Base-by-base conservation (phyloP, 2,888 invertebrate genomes). In the Philhelius pedissequus region DNA sequence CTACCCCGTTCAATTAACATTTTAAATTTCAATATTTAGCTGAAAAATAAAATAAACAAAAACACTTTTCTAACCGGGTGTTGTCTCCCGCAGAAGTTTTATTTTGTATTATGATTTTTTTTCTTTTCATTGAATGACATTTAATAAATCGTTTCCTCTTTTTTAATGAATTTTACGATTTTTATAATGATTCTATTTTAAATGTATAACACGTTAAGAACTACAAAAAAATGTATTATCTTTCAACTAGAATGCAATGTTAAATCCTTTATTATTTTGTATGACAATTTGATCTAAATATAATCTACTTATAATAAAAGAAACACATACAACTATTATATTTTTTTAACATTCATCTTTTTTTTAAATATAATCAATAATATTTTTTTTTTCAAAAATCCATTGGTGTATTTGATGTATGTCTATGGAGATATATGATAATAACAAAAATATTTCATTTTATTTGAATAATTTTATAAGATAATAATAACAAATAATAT, bases 161-260 rank as follows among this genome's bases (percentile, higher is more conserved):
- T 73, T 64, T 22, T 48, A 32, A 11, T 32, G 11, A 32, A 32
- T 32, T 4, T 32, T 11, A 32, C 32, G 32, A 32, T 52, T 35
- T 54, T 84, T 75, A 84, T 69, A 80, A 71, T 84, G 84, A 79
- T 62, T 80, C 76, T 80, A 84, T 71, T 80, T 75, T 35, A 54
- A 84, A 76, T 76, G 80, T 75, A 84, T 76, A 84, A 84, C 80
- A 84, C 84, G 80, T 80, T 75, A 71, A 84, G 80, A 79, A 76
- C 80, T 84, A 80, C 80, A 84, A 80, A 80, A n/a, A 74, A 83
- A 75, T 78, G 68, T 62, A 62, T 74, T 52, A 58, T 56, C 48
- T 66, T 58, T 56, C 74, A 79, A 73, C 74, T 74, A 43, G 69
- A 78, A 83, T 83, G 73, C 68, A 69, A 69, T 73, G 22, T 32